phyloP scores from a whole-genome alignment of 2,888 invertebrate genomes.

The Galeruca laticollis region DNA sequence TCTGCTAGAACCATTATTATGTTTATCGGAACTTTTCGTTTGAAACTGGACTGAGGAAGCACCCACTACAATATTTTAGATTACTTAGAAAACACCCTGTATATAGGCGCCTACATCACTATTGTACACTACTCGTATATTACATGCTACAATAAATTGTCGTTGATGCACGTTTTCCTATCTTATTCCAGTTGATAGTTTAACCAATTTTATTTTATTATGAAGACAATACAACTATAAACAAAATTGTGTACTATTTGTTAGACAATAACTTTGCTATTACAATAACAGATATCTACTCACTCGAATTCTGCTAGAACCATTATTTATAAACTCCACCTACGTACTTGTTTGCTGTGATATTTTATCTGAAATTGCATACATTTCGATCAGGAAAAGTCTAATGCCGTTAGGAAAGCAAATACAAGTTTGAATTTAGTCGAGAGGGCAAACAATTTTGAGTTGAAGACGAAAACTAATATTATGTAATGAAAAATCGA shows the following conservation, averaged over 20 bases:
- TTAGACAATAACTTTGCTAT: slow-evolving; percentile 21
- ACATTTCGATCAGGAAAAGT: slow-evolving; percentile 15
- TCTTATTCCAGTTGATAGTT: too few species aligned
- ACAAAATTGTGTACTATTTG: slow-evolving; percentile 10
- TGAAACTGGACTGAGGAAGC: too few species aligned
- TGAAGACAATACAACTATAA: slow-evolving; percentile 1
- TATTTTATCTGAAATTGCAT: slow-evolving; percentile 35
- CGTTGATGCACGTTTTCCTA: background rate
- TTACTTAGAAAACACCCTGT: too few species aligned
- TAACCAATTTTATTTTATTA: background rate
- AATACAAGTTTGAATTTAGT: slow-evolving; percentile 20
- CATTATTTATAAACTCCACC: slow-evolving; percentile 28
- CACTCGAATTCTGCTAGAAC: slow-evolving; percentile 11
- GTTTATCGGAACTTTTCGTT: too few species aligned
- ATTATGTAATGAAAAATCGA: background rate
- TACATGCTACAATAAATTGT: too few species aligned
- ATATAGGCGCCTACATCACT: too few species aligned
- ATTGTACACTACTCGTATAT: too few species aligned
- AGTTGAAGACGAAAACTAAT: background rate
- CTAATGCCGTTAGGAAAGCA: slow-evolving; percentile 26
- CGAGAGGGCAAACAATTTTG: background rate
- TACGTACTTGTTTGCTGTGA: slow-evolving; percentile 28
- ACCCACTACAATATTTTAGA: too few species aligned
- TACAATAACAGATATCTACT: slow-evolving; percentile 10
- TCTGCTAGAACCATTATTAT: slow-evolving; percentile 21